Conservation (phyloP, 2,888 invertebrate species). For the Xestoiulus laeticollis region DNA sequence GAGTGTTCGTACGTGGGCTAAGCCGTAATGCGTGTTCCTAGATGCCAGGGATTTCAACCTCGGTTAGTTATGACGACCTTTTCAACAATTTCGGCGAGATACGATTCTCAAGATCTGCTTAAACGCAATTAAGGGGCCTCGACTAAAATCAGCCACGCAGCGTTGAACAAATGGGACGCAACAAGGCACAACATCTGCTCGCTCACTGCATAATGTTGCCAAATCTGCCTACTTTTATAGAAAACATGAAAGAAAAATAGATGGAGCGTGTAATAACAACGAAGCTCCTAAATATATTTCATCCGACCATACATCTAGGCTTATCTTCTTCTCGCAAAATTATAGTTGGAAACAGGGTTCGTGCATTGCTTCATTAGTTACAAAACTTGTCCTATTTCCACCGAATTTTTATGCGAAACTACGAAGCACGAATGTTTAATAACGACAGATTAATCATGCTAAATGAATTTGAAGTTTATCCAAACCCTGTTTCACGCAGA, state of each 20-base stretch:
- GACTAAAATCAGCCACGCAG: conserved; percentile 8
- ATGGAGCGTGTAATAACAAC: conserved; percentile 34
- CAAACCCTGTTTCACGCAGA: too few relatives aligned
- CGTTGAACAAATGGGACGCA: conserved; percentile 15
- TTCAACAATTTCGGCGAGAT: background rate
- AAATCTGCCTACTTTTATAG: background rate
- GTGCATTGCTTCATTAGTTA: background rate
- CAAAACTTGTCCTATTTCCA: background rate
- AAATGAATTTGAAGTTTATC: too few relatives aligned
- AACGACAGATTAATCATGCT: background rate
- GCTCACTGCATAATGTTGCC: background rate
- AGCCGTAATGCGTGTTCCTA: background rate
- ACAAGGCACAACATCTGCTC: background rate
- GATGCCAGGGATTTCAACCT: background rate
- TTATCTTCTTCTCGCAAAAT: background rate
- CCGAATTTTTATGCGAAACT: background rate
- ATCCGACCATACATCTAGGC: background rate
- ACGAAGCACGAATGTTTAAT: background rate
- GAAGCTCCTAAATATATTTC: conserved; percentile 24
- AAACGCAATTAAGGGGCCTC: background rate
- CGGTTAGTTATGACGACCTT: conserved; percentile 38
- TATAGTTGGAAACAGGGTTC: background rate
- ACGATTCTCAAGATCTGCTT: background rate
- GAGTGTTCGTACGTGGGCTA: background rate
- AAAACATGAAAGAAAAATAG: conserved; percentile 16